Conservation (phyloP, 2,113 vertebrate genomes). For the Upupa epops region DNA sequence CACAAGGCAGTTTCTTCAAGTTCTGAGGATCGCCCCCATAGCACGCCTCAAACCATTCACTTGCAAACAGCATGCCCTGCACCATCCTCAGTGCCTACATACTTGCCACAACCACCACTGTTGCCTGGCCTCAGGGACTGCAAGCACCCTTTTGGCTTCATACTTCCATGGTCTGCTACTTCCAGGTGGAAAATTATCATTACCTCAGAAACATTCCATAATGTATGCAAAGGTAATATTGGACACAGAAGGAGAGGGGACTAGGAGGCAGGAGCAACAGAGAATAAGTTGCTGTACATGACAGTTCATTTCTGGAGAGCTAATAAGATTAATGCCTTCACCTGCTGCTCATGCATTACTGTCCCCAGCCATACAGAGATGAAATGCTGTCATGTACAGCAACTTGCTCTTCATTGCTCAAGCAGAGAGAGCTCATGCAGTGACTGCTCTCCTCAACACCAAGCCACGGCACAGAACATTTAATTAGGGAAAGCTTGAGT, state of each 20-base stretch:
- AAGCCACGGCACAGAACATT: not conserved
- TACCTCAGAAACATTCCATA: not conserved
- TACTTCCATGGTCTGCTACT: not conserved
- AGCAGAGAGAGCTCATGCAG: not conserved
- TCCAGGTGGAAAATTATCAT: not conserved
- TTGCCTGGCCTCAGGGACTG: not conserved
- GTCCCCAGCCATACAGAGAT: conserved; percentile 44
- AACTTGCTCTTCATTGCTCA: conserved; percentile 43
- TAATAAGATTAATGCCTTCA: conserved; percentile 57
- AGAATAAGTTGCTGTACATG: conserved; percentile 46
- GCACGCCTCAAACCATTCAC: not conserved
- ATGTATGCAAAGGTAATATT: not conserved
- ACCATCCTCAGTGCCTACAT: fast-evolving
- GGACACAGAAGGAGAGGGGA: not conserved
- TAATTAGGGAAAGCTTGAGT: conserved; percentile 47
- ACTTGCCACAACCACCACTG: not conserved
- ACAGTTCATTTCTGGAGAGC: conserved; percentile 62
- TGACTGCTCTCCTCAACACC: conserved; percentile 14
- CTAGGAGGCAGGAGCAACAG: not conserved
- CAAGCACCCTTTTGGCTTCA: not conserved
- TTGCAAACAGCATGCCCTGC: not conserved
- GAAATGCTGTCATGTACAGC: conserved; percentile 55
- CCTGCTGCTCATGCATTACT: conserved; percentile 45
- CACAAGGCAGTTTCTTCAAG: fast-evolving
- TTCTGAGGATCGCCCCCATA: not conserved